Conservation (phyloP, 2,113 vertebrate genomes). For the Sarotherodon lohbergeri region DNA sequence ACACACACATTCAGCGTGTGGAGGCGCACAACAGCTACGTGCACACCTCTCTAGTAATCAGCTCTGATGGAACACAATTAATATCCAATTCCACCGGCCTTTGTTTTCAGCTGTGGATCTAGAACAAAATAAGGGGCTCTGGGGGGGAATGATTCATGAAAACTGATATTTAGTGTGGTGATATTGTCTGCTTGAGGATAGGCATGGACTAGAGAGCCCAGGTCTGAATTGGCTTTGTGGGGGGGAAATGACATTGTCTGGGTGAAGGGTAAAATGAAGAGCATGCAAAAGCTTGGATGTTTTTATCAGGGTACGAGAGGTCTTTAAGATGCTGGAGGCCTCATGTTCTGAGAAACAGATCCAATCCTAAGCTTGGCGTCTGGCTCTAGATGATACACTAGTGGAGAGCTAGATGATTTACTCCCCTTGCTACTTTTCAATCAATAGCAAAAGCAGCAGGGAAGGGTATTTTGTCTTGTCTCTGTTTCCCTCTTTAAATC, state of each 20-base stretch:
- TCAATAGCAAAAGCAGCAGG: constrained; percentile 49
- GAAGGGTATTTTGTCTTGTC: constrained; percentile 26
- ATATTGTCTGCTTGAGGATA: constrained; percentile 26
- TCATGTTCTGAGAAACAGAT: background rate
- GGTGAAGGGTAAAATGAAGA: background rate
- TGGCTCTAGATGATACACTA: constrained; percentile 33
- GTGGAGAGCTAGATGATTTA: constrained; percentile 30
- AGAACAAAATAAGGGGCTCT: constrained; percentile 27
- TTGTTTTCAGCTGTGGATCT: constrained; percentile 43
- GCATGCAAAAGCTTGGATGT: background rate
- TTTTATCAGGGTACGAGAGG: background rate
- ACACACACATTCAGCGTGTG: background rate
- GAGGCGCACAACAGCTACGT: constrained; percentile 15
- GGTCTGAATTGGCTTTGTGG: background rate
- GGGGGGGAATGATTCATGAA: constrained; percentile 14
- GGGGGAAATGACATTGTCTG: background rate
- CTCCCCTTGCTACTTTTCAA: constrained; percentile 36
- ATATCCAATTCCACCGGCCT: constrained; percentile 54
- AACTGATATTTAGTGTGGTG: constrained; percentile 37
- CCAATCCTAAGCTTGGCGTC: constrained; percentile 36
- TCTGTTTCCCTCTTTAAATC: constrained; percentile 49
- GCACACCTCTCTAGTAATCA: constrained; percentile 50
- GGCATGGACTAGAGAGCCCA: background rate
- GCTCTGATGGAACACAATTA: constrained; percentile 59
- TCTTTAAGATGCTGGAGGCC: constrained; percentile 26